Evolutionary conservation across 1,140 invertebrate genomes (phyloP), one percentile per base, ranked within the genome.

Genomic region (Temnothorax nylanderi): DNA sequence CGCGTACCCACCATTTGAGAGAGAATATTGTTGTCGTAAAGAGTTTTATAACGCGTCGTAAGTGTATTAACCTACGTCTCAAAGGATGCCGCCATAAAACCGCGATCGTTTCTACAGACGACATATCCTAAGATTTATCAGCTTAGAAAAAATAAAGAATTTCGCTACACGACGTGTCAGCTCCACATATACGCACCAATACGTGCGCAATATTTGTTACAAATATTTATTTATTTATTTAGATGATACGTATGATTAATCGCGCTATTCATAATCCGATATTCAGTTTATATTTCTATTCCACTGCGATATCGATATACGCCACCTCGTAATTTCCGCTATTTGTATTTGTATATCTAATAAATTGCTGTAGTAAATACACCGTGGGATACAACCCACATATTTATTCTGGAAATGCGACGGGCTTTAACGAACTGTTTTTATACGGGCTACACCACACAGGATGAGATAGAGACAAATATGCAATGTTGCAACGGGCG

Each of bases 401-500:
- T 78, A 62, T 78, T 78, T 78, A 78, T 78, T 62, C 75, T 58
- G 56, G 44, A 78, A 64, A 78, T 78, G 75, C 60, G 26, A 78
- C 44, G 75, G 41, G 44, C 26, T 78, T 78, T 78, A 78, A 78
- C 75, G 21, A 34, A 78, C 41, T 78, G 58, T 78, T 78, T 78
- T 78, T 62, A 32, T 47, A 47, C 75, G 75, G 13, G 58, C 32
- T n/a, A 11, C 21, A 41, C 16, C 56, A 21, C 56, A n/a, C 37
- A 7, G 26, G 8, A 18, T 32, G 58, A 26, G 44, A 77, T 44
- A 47, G 75, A 47, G 56, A 78, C 49, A 64, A 78, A 78, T 41
- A 64, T 32, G 58, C 75, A 47, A 18, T 41, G 44, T 60, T 32
- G 18, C 32, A 62, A 32, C 74, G 75, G 10, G 18, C 7, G 21